Base-by-base conservation (phyloP, 2,113 vertebrate genomes). In the Dromiciops gliroides region DNA sequence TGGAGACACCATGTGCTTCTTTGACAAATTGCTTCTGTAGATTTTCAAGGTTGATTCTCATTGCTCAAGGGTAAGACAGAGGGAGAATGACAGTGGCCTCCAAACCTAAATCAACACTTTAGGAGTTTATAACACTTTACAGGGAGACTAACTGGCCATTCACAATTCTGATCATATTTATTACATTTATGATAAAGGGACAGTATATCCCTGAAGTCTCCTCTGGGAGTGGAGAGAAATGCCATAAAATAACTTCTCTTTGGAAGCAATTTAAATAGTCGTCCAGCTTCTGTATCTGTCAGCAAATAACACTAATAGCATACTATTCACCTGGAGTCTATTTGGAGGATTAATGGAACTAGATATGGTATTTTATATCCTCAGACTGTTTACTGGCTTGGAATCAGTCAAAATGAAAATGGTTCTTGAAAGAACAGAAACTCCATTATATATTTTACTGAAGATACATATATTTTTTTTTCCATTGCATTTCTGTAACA, bases 201-300 rank as follows among this genome's bases (percentile, higher is more conserved):
- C 37, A 48, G 12, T 50, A 90, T 90, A 93, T 89, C 93, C 48
- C 48, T 92, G 44, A 96, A 92, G 51, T 90, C 31, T 8, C 92
- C 60, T 91, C 48, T 44, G 75, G 90, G 49, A 95, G 31, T 24
- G 93, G 93, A 93, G 94, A 93, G n/a, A 95, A 98, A 90, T 93
- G 44, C 2, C 31, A 25, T 93, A 26, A 31, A 95, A 96, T 94
- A 91, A 91, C 88, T 95, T 94, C 89, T 94, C 94, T 89, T 92
- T 96, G 90, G 91, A 96, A 97, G 60, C 90, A 96, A 96, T 97
- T 94, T 96, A 94, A 94, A 48, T 93, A 93, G 90, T 93, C 93
- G 94, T 49, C 60, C 51, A 89, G 19, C 28, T 93, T 60, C 48
- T 48, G 24, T 89, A 90, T 94, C 93, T 95, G 44, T 96, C 90